These are phyloP conservation scores for Puffinus mauretanicus DNA, from an alignment of 2,113 vertebrate species.

Conservation along the genomic window DNA sequence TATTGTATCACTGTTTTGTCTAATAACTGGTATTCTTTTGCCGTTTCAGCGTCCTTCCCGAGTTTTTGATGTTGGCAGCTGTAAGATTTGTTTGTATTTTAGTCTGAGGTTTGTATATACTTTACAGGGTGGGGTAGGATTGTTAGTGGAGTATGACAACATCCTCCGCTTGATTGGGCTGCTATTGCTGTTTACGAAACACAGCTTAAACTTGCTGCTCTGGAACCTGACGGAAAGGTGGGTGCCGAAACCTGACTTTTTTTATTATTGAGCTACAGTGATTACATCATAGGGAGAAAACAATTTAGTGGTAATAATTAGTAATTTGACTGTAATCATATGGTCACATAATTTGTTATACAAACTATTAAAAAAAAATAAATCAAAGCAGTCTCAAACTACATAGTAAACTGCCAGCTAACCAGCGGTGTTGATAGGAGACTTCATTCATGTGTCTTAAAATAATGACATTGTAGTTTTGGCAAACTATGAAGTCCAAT, in stretches of 20 bases:
- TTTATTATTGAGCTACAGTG: background rate
- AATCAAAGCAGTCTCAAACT: background rate
- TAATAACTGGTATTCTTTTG: background rate
- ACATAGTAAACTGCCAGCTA: background rate
- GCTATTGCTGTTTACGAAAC: background rate
- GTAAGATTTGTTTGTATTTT: background rate
- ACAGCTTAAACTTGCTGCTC: background rate
- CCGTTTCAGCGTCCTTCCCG: background rate
- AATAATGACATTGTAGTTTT: background rate
- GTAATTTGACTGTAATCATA: background rate
- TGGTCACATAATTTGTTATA: background rate
- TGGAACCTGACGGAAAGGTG: background rate
- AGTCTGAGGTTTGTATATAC: background rate
- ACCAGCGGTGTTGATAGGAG: background rate
- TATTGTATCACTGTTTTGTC: background rate
- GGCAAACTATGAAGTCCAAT: background rate
- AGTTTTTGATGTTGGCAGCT: background rate
- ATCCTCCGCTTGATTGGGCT: background rate
- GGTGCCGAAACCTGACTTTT: background rate
- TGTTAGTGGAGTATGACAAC: background rate
- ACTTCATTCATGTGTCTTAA: background rate
- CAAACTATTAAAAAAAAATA: background rate
- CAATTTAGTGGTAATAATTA: background rate
- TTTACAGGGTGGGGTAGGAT: background rate
- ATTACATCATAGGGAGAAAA: background rate